Percentiles rank a stretch among this genome's conserved stretches.
phyloP scores from a whole-genome alignment of 2,888 invertebrate species.

The Tenodera sinensis region DNA sequence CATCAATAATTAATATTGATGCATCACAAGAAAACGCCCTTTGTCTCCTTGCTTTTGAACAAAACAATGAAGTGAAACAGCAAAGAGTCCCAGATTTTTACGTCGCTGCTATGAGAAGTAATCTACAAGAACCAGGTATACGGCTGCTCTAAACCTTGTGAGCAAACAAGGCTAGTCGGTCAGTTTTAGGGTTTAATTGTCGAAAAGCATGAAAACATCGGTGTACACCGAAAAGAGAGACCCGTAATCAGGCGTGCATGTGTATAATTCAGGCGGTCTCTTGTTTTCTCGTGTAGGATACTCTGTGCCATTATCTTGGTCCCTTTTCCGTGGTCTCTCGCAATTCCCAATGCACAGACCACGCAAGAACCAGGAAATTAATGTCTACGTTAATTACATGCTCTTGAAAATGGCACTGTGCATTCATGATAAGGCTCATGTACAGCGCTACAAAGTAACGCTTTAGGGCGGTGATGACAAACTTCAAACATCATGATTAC shows the following conservation, averaged over 20 bases:
- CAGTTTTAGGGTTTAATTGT: not conserved
- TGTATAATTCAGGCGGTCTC: not conserved
- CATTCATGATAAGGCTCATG: not conserved
- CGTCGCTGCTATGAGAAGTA: too few relatives aligned
- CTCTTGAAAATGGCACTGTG: not conserved
- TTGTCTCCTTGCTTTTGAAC: too few relatives aligned
- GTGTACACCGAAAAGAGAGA: not conserved
- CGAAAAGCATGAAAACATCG: not conserved
- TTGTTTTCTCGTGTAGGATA: not conserved
- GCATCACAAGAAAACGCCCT: too few relatives aligned
- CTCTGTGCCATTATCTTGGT: not conserved
- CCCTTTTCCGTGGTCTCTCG: not conserved
- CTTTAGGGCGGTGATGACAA: not conserved
- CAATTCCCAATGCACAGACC: not conserved
- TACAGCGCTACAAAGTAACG: not conserved
- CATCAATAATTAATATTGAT: too few relatives aligned
- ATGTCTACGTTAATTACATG: not conserved
- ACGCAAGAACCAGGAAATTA: not conserved
- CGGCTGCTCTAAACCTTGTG: not conserved
- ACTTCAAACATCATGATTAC: not conserved
- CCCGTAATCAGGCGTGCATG: not conserved
- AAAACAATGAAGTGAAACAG: too few relatives aligned
- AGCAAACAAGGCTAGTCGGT: not conserved
- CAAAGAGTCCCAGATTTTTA: too few relatives aligned
- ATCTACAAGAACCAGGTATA: too few relatives aligned